Base-by-base conservation (phyloP, 2,888 invertebrate species). In the Heliconius cydno region DNA sequence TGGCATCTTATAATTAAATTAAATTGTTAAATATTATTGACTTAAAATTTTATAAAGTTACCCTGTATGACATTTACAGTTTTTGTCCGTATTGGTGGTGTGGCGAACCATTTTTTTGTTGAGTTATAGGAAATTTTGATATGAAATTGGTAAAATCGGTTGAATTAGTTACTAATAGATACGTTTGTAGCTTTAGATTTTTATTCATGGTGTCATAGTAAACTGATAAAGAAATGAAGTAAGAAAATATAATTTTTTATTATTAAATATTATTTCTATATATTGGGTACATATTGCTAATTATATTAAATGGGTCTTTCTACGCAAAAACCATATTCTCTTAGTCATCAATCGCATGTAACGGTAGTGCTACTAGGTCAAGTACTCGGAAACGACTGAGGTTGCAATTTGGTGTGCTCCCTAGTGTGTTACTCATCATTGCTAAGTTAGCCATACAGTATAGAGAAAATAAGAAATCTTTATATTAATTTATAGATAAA, bases 381-480 rank as follows among this genome's bases (percentile, higher is more conserved):
- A 87, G 87, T 91, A 91, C 91, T 90, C 85, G 87, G 92, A 91
- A 92, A 87, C 87, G 87, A 85, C 86, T 87, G 85, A 86, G 85
- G 85, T 85, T 83, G 81, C 82, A 83, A 82, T 81, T 71, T 77
- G 80, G 81, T 83, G 75, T 78, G 78, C 78, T 83, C 81, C 83
- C 79, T 46, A 41, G 41, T 25, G 84, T 70, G 76, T 82, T 82
- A 82, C 82, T 88, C 87, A 90, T 87, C 77, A 65, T 46, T 3
- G 15, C 28, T 60, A 30, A 38, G 25, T 63, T 41, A 75, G 65
- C 41, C 65, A 63, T 28, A 66, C 74, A 66, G n/a, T 25, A 73
- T 60, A 15, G 15, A 60, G 60, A 7, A 22, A 34, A 38, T 38
- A 34, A 67, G 34, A 67, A 34, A 38, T 67, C 22, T 28, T 28